Base-by-base conservation (phyloP, 2,797 vertebrate species). In the Malurus leucopterus region DNA sequence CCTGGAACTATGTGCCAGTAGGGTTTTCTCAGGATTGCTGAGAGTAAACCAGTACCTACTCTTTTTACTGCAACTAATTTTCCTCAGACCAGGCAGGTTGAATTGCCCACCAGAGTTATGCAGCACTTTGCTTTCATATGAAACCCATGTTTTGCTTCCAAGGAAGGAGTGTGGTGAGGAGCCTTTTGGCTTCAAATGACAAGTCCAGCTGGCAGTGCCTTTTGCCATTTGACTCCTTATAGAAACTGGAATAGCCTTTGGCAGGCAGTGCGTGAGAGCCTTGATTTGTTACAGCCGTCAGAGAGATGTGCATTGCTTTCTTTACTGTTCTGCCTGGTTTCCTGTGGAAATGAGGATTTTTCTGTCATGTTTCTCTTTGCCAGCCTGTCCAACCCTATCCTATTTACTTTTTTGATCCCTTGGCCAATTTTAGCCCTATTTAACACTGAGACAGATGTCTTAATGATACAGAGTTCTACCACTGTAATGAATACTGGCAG, bases 401-500 rank as follows among this genome's bases (percentile, higher is more conserved):
- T 77, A 69, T 89, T 88, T 79, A 84, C 62, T 84, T 91, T 68
- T 62, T 73, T 32, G 83, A 93, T 91, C 65, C 1, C 0, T 21
- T 74, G 76, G 46, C 76, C 59, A 47, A 29, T 91, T 91, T 86
- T 65, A 81, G 74, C 80, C 36, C 36, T 80, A 3, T 83, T 92
- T 92, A 92, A 91, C 43, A 69, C 51, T 34, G 43, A 92, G 65
- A 80, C 54, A 92, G 83, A 80, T 93, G 83, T 47, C 43, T 81
- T 83, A 74, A 85, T 68, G 67, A 57, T 85, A 47, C 20, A 89
- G 84, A 80, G 83, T 89, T 88, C 73, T 92, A 68, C 58, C 26
- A 15, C 40, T 89, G 21, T 83, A 83, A 89, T 91, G 79, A 74
- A 50, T 70, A 30, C 58, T 89, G 83, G 55, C 93, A 91, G 43